Evolutionary conservation across 2,797 vertebrate species (phyloP).

Genomic region (Mormyrus hasselquistii): DNA sequence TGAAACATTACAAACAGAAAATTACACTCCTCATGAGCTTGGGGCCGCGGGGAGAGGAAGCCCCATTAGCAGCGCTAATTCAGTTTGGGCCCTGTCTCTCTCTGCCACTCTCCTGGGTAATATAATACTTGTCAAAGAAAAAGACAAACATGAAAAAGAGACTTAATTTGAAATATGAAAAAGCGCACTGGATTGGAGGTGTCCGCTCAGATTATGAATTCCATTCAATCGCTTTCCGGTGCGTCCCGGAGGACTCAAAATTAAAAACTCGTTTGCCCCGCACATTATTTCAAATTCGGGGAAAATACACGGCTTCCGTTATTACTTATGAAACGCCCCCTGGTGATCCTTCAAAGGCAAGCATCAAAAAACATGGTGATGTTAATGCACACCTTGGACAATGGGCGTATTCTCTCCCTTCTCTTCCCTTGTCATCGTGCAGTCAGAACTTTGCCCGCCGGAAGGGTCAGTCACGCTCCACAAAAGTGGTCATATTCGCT

Average conservation of each 20-base stretch:
- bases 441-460: neutral
- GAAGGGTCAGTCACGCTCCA: neutral
- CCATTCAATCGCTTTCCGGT: neutral
- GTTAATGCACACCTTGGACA: neutral
- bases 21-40: slow-evolving; percentile 22
- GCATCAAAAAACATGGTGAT: neutral
- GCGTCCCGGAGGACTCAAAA: neutral
- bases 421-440: neutral
- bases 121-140: neutral
- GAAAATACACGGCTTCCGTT: neutral
- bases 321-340: neutral
- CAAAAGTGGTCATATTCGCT: neutral
- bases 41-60: neutral
- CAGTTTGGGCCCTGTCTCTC: slow-evolving; percentile 12
- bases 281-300: neutral
- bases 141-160: neutral
- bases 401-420: neutral
- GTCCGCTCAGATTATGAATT: neutral
- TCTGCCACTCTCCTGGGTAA: neutral
- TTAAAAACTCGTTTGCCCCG: neutral
- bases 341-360: neutral
- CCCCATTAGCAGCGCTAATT: slow-evolving; percentile 24
- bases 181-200: neutral
- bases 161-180: neutral
- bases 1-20: slow-evolving; percentile 17